Conservation (phyloP, 2,888 invertebrate genomes). For the Choreutis nemorana region DNA sequence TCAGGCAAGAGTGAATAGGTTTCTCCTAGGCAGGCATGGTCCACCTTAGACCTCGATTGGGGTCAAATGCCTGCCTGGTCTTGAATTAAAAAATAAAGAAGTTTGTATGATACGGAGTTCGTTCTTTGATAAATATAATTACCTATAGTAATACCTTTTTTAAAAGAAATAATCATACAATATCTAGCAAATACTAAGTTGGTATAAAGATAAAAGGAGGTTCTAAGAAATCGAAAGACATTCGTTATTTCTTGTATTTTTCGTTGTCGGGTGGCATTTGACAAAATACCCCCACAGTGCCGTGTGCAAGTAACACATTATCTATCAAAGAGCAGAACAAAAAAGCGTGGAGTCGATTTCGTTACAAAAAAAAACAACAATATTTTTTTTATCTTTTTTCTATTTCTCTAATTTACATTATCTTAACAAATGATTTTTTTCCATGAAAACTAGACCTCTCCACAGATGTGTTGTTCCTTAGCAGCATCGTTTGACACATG, state of each 20-base stretch:
- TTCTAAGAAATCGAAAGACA: constrained; percentile 14
- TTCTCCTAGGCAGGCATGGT: no score
- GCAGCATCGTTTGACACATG: constrained; percentile 54
- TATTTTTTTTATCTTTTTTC: not conserved
- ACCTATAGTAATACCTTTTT: no score
- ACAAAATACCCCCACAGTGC: constrained; percentile 40
- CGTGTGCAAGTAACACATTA: constrained; percentile 58
- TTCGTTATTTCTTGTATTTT: constrained; percentile 27
- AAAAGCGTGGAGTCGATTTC: constrained; percentile 23
- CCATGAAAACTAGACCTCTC: constrained; percentile 19
- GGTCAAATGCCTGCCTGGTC: no score
- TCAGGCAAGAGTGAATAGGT: no score
- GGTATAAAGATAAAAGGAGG: constrained; percentile 15
- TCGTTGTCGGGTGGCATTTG: constrained; percentile 47
- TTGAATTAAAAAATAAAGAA: no score
- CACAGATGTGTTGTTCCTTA: constrained; percentile 18
- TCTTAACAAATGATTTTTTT: not conserved
- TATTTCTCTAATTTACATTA: not conserved
- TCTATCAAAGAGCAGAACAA: constrained; percentile 44
- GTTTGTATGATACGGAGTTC: no score
- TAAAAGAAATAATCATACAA: no score
- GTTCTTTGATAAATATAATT: no score
- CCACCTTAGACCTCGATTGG: no score
- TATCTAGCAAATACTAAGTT: no score
- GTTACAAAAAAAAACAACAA: constrained; percentile 1